Evolutionary conservation across 2,888 invertebrate genomes (phyloP), one percentile per base, ranked within the genome.

Genomic region (Caenorhabditis sp.): DNA sequence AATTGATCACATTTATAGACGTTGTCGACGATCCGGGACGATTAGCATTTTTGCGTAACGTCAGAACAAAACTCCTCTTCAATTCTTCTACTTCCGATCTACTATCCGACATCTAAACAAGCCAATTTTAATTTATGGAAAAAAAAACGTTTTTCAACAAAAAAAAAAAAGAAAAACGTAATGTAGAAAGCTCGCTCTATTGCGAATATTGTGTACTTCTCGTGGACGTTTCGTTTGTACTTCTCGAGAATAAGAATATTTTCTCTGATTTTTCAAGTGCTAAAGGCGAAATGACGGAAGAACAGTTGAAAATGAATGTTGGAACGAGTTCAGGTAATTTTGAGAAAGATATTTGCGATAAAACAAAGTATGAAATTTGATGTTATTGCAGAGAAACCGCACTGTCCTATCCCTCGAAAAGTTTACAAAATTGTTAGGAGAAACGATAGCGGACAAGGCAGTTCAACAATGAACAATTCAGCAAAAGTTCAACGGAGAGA

Each of bases 1-100:
- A 58, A 31, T 73, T 77, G 23, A 79, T 70, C 0, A 69, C 62
- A 23, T 74, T 59, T 10, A 69, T 69, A 1, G 78, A 77, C 12
- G 69, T 67, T 0, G 66, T 51, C 3, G 68, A 71, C 0, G 79
- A 72, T 5, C 77, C 69, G 23, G 71, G 74, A 19, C 79, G 66
- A 0, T 61, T 59, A 43, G 36, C 59, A 66, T 65, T 73, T 57
- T 51, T 66, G 19, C 73, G 62, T 10, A 68, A 19, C 6, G 62
- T 27, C 17, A 64, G 27, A 1, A 73, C 60, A 21, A 73, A 69
- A 4, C 31, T 37, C 23, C 69, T 58, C 37, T 62, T 69, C 14
- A 69, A 14, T 17, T 66, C 53, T 24, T 66, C 62, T 5, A 73
- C 58, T 60, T 73, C 73, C 1, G 63, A 53, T 23, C 36, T 50